phyloP scores from a whole-genome alignment of 2,113 vertebrate species.

The Trichomycterus rosablanca region DNA sequence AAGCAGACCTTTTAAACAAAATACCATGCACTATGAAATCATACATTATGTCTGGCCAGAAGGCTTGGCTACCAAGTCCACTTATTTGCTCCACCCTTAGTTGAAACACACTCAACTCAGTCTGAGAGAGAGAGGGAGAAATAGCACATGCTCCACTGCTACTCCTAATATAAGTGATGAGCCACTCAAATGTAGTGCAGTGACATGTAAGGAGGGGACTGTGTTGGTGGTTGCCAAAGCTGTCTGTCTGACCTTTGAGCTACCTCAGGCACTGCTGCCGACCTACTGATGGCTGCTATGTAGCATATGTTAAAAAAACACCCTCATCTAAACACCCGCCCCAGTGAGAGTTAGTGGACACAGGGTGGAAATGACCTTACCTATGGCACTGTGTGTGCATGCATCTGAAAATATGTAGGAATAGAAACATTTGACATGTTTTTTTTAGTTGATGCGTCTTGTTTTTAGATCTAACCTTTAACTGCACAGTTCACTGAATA shows the following conservation, averaged over 20 bases:
- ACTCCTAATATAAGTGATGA: conserved; percentile 61
- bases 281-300: conserved; percentile 33
- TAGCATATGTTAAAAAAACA: conserved; percentile 44
- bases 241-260: conserved; percentile 39
- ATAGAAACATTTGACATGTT: not conserved
- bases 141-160: conserved; percentile 60
- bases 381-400: conserved; percentile 12
- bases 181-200: conserved; percentile 58
- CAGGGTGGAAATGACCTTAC: conserved; percentile 28
- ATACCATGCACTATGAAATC: conserved; percentile 21
- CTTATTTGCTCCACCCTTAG: conserved; percentile 41
- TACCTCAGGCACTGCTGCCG: conserved; percentile 19
- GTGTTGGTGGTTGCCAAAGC: conserved; percentile 29
- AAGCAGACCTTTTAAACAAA: conserved; percentile 27
- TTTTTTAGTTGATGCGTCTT: conserved; percentile 34
- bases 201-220: conserved; percentile 47
- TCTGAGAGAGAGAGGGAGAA: conserved; percentile 51
- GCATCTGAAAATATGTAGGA: not conserved
- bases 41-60: conserved; percentile 10
- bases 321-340: conserved; percentile 36
- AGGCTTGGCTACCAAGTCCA: conserved; percentile 4
- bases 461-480: conserved; percentile 62
- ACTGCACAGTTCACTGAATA: conserved; percentile 62
- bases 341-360: conserved; percentile 21
- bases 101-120: conserved; percentile 45